Evolutionary conservation across 1,140 invertebrate genomes (phyloP), one percentile per base, ranked within the genome.

Genomic region (Drosophila obscura): DNA sequence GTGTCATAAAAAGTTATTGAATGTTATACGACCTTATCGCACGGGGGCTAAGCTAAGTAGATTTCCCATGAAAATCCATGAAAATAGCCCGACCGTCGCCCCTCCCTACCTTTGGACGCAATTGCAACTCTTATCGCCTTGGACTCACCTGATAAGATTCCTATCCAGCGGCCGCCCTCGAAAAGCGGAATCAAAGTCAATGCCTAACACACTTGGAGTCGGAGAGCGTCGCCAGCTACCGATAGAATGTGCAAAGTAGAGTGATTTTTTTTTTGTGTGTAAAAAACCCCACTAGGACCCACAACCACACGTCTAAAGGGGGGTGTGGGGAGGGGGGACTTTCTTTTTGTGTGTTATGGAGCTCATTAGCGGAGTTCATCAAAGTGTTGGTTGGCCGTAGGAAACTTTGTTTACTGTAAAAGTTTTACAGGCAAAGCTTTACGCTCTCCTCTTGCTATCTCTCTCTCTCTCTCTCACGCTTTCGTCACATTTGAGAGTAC

Each of bases 331-430:
- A 24, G 6, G 22, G 15, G 35, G 6, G 2, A 9, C 22, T 1
- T 28, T 22, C 45, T 56, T 39, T 39, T 26, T 7, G 7, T 43
- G 24, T 11, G 26, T 41, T 41, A 15, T 81, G 59, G 62, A 77
- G 78, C 72, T 87, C 67, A 88, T 87, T 85, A 39, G 35, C 81
- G 66, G 51, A 87, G 81, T 81, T 87, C 74, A 85, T 85, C 63
- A 80, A 85, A 80, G 49, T 61, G 60, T 61, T 60, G 28, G 16
- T 3, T n/a, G 26, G 45, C 11, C 11, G 19, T 4, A 16, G 9
- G 5, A 8, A 16, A 45, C 13, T 13, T 52, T 39, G 35, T 11
- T 13, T 39, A 11, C 35, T 39, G 39, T 8, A 62, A 83, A 83
- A 57, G 58, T 87, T 80, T 44, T 26, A 39, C 63, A 48, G 73